A percentile compares a stretch with the other conserved stretches of the same genome.
Conservation (phyloP, 2,888 invertebrate genomes). For the Eristalis intricaria region DNA sequence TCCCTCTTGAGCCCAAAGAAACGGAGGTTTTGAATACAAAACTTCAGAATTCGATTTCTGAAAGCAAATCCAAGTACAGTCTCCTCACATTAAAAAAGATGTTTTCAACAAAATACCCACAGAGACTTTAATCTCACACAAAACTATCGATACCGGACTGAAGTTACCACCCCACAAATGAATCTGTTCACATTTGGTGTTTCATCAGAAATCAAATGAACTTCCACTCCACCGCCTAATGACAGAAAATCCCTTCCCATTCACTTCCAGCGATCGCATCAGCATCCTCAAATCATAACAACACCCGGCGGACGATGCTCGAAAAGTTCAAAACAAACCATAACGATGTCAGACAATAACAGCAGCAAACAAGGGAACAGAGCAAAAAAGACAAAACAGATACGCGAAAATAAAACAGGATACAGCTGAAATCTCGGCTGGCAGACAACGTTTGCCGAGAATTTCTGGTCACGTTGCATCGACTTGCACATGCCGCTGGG, state of each 20-base stretch:
- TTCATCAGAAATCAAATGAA: background rate
- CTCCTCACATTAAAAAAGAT: no score
- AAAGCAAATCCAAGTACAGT: background rate
- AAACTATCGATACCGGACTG: background rate
- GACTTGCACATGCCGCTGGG: slow-evolving; percentile 32
- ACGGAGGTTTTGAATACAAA: no score
- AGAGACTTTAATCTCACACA: background rate
- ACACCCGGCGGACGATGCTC: background rate
- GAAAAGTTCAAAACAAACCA: slow-evolving; percentile 3
- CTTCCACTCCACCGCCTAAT: no score
- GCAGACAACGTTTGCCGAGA: slow-evolving; percentile 44
- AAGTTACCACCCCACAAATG: background rate
- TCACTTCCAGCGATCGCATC: background rate
- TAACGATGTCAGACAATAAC: background rate
- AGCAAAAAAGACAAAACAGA: background rate
- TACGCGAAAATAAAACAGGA: background rate
- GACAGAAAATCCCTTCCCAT: background rate
- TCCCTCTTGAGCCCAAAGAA: no score
- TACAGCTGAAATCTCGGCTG: background rate
- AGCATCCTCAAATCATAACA: slow-evolving; percentile 6
- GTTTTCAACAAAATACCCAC: background rate
- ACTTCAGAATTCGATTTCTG: no score
- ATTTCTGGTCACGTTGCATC: slow-evolving; percentile 62
- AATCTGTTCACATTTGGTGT: background rate
- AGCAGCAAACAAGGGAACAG: background rate